Conservation (phyloP, 2,113 vertebrate genomes). For the Etia nguti region DNA sequence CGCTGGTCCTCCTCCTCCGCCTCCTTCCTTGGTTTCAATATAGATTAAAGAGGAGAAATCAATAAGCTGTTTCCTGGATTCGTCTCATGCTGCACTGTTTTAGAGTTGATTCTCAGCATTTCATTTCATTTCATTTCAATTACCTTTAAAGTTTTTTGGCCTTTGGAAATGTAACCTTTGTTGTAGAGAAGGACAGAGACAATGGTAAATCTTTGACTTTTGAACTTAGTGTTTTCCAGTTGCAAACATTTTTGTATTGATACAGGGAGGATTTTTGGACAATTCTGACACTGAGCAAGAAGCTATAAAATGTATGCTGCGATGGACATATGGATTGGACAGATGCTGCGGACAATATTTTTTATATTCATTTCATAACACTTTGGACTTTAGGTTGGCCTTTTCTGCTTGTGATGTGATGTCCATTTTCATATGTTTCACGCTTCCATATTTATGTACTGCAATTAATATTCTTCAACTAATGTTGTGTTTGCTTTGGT, state of each 20-base stretch:
- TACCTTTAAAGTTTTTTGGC: background rate
- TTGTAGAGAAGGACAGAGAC: background rate
- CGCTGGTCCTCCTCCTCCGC: background rate
- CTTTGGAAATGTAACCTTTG: background rate
- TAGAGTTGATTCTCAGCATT: background rate
- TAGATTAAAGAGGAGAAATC: background rate
- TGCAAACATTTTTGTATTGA: background rate
- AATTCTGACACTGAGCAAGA: background rate
- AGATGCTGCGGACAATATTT: background rate
- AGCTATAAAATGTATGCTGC: background rate
- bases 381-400: background rate
- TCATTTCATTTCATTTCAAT: background rate
- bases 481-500: background rate
- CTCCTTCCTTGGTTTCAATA: background rate
- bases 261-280: background rate
- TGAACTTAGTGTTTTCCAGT: background rate
- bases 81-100: background rate
- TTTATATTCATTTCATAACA: background rate
- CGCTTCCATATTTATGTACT: background rate
- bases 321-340: background rate
- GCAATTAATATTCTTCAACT: background rate
- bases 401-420: background rate
- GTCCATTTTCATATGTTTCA: background rate
- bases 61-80: conserved; percentile 2
- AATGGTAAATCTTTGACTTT: background rate